phyloP scores from a whole-genome alignment of 2,888 invertebrate genomes.

The Cosmia trapezina region DNA sequence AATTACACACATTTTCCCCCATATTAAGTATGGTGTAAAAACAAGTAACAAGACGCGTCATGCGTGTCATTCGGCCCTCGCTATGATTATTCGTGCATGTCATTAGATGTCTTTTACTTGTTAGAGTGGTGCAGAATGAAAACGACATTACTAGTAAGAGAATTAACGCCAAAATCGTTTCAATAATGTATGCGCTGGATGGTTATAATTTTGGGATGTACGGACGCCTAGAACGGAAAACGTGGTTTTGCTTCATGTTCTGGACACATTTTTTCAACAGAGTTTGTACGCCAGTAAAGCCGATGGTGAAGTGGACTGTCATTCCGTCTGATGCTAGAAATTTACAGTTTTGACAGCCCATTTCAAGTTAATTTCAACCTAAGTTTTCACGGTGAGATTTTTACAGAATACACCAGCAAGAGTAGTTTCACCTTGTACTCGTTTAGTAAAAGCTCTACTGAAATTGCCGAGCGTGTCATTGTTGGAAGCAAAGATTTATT shows the following conservation, averaged over 20 bases:
- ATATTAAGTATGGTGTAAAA: constrained; percentile 79
- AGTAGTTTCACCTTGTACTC: neutral
- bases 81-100: constrained; percentile 77
- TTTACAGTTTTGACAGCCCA: no score
- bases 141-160: constrained; percentile 67
- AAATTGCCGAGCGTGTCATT: no score
- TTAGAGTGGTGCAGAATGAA: constrained; percentile 68
- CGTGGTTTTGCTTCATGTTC: constrained; percentile 11
- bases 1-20: constrained; percentile 79
- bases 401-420: neutral
- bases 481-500: no score
- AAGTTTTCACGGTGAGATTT: no score
- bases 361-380: no score
- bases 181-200: constrained; percentile 64
- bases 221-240: constrained; percentile 18
- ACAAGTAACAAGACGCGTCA: constrained; percentile 71
- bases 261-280: neutral
- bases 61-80: constrained; percentile 77
- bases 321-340: no score
- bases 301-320: no score
- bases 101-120: constrained; percentile 74
- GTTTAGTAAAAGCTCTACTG: neutral
- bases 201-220: constrained; percentile 56
- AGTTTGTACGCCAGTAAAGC: neutral
- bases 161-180: constrained; percentile 71